phyloP scores from a whole-genome alignment of 2,113 vertebrate genomes.

The Gopherus flavomarginatus region DNA sequence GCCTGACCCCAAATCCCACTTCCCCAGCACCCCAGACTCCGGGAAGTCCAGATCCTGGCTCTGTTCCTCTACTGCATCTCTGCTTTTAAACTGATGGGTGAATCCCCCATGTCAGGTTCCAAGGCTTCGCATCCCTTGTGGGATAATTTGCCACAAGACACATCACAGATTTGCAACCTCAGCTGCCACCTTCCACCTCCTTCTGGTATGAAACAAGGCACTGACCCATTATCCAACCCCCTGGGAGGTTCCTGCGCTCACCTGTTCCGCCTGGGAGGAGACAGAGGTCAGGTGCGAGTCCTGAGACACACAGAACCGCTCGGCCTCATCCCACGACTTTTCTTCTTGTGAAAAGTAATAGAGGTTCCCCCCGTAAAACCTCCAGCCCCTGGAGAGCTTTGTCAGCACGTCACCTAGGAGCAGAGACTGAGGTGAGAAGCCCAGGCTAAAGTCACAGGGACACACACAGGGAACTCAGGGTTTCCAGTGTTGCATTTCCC shows the following conservation, averaged over 20 bases:
- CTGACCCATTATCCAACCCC: background rate
- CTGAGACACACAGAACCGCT: conserved; percentile 8
- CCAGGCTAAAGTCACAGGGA: background rate
- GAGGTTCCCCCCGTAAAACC: background rate
- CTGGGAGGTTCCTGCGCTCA: background rate
- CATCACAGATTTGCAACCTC: too few species aligned
- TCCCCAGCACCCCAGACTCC: too few species aligned
- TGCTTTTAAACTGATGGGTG: too few species aligned
- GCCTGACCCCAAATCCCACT: too few species aligned
- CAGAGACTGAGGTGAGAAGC: background rate
- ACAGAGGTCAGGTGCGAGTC: background rate
- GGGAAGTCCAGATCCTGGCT: too few species aligned
- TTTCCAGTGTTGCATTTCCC: background rate
- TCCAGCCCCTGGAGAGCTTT: background rate
- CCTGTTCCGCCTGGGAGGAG: background rate
- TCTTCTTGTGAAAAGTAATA: conserved; percentile 59
- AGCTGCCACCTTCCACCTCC: too few species aligned
- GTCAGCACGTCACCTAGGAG: background rate
- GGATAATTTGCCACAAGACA: too few species aligned
- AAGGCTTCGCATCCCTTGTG: too few species aligned
- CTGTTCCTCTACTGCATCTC: too few species aligned
- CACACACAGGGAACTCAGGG: background rate
- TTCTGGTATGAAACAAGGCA: background rate
- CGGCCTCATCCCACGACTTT: conserved; percentile 40
- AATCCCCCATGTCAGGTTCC: too few species aligned